phyloP scores from a whole-genome alignment of 1,140 invertebrate genomes.

The Drosophila oshimai region DNA sequence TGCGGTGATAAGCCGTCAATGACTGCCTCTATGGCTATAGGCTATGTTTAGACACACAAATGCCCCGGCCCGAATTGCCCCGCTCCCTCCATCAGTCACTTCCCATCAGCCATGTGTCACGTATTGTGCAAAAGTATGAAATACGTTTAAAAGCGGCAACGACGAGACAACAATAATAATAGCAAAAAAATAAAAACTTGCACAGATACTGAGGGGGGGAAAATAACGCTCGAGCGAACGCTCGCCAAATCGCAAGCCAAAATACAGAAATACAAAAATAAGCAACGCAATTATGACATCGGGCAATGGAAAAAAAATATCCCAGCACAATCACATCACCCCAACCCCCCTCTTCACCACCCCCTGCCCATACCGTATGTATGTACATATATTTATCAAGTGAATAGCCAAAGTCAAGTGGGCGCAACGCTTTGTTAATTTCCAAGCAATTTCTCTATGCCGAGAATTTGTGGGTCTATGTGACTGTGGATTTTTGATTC shows the following conservation, averaged over 20 bases:
- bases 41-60: conserved; percentile 33
- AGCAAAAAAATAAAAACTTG: conserved; percentile 29
- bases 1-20: conserved; percentile 40
- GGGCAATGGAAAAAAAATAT: conserved; percentile 21
- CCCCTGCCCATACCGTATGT: not conserved
- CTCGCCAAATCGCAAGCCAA: conserved; percentile 41
- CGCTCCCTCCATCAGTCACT: conserved; percentile 8
- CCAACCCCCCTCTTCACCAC: not conserved
- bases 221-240: conserved; percentile 4
- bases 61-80: not conserved
- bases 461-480: not conserved
- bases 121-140: conserved; percentile 52
- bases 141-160: conserved; percentile 24
- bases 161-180: conserved; percentile 50
- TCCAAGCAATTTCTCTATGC: conserved; percentile 49
- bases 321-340: conserved; percentile 1
- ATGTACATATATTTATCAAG: conserved; percentile 16
- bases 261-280: conserved; percentile 38
- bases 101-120: conserved; percentile 56
- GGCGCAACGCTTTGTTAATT: conserved; percentile 22
- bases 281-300: conserved; percentile 64
- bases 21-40: conserved; percentile 39
- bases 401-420: conserved; percentile 26
- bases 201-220: conserved; percentile 38
- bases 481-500: not conserved